phyloP scores from a whole-genome alignment of 1,140 invertebrate genomes.

The Rhysida immarginata region DNA sequence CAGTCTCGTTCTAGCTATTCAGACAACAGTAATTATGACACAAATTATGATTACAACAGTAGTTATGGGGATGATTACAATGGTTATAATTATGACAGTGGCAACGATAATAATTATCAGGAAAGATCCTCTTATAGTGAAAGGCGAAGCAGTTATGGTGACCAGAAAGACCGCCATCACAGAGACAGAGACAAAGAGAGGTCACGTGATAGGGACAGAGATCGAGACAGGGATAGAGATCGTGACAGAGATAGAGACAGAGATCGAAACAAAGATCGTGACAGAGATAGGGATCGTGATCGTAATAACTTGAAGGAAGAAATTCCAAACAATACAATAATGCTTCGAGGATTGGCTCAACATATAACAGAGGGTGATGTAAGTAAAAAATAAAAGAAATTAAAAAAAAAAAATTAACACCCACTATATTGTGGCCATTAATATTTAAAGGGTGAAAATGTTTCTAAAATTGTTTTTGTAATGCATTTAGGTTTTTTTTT shows the following conservation, averaged over 20 bases:
- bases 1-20: neutral
- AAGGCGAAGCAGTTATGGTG: neutral
- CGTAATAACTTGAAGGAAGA: slow-evolving; percentile 38
- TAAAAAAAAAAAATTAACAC: no score
- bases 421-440: no score
- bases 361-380: slow-evolving; percentile 72
- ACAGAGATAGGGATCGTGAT: neutral
- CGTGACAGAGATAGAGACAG: neutral
- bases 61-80: neutral
- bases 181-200: neutral
- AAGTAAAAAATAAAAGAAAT: no score
- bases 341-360: slow-evolving; percentile 60
- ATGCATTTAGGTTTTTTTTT: no score
- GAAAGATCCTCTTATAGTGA: neutral
- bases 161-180: neutral
- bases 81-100: neutral
- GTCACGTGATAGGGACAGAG: neutral
- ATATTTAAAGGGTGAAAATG: no score
- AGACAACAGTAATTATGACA: neutral
- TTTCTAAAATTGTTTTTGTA: no score
- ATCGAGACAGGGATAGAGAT: neutral
- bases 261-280: neutral
- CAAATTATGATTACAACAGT: no score
- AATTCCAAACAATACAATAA: slow-evolving; percentile 67
- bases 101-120: no score